These are phyloP conservation scores for Meloidogyne floridensis DNA, from an alignment of 1,140 invertebrate genomes.

Conservation along the genomic window DNA sequence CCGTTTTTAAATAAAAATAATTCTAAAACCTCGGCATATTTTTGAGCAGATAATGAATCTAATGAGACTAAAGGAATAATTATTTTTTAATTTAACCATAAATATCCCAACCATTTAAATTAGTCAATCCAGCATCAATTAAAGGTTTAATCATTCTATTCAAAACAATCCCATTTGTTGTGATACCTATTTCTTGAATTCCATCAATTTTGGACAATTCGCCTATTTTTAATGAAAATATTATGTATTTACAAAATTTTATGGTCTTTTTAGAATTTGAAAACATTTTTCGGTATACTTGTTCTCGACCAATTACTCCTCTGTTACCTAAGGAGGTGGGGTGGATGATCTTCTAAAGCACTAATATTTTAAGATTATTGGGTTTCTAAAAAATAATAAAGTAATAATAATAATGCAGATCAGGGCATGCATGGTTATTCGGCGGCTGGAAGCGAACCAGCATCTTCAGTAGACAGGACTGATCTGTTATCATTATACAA, in stretches of 20 bases:
- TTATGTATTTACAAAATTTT: background rate
- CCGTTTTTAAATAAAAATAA: background rate
- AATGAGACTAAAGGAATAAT: conserved; percentile 66
- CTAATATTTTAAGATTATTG: too few relatives aligned
- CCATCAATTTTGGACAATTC: conserved; percentile 74
- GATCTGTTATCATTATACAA: too few relatives aligned
- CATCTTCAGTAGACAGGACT: too few relatives aligned
- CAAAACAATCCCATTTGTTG: conserved; percentile 89
- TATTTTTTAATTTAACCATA: background rate
- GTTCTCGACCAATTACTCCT: too few relatives aligned
- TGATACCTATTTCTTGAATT: conserved; percentile 83
- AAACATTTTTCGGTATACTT: too few relatives aligned
- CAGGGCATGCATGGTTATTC: too few relatives aligned
- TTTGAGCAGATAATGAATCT: conserved; percentile 82
- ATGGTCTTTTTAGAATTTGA: conserved; percentile 3
- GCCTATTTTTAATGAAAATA: conserved; percentile 67
- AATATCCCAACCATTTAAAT: conserved; percentile 81
- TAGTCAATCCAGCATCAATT: conserved; percentile 80
- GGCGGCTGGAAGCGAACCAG: too few relatives aligned
- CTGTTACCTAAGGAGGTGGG: too few relatives aligned
- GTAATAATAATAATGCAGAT: too few relatives aligned
- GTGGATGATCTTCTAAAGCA: too few relatives aligned
- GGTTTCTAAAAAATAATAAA: too few relatives aligned
- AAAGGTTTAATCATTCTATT: conserved; percentile 78
- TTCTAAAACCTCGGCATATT: conserved; percentile 72